A percentile compares a stretch with the other conserved stretches of the same genome.
Conservation (phyloP, 2,113 vertebrate species). For the Scortum barcoo region DNA sequence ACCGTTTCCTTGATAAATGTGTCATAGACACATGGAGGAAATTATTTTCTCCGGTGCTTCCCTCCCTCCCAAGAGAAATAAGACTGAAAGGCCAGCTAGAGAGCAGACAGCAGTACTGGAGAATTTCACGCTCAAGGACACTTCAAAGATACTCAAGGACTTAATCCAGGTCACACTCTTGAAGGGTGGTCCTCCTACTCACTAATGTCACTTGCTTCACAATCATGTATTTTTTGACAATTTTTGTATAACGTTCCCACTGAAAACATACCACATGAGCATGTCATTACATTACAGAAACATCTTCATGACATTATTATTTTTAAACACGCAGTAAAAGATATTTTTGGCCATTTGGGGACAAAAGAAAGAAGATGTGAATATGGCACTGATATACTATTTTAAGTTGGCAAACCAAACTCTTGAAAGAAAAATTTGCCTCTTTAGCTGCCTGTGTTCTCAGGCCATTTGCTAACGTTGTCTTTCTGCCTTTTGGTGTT, state of each 20-base stretch:
- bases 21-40: background rate
- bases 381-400: too few species aligned
- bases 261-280: background rate
- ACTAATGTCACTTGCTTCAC: background rate
- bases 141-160: background rate
- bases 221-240: background rate
- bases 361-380: background rate
- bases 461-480: too few species aligned
- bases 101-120: background rate
- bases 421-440: background rate
- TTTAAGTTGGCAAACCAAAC: background rate
- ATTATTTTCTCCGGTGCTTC: background rate
- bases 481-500: too few species aligned
- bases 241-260: background rate
- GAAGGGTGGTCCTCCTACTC: background rate
- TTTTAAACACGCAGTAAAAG: background rate
- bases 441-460: background rate
- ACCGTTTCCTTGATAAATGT: conserved; percentile 1
- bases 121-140: background rate
- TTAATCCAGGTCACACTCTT: background rate
- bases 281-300: background rate
- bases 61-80: background rate
- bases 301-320: background rate
- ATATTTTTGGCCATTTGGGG: background rate
- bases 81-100: background rate